phyloP scores from a whole-genome alignment of 2,888 invertebrate species.

The Coelinius sp. region DNA sequence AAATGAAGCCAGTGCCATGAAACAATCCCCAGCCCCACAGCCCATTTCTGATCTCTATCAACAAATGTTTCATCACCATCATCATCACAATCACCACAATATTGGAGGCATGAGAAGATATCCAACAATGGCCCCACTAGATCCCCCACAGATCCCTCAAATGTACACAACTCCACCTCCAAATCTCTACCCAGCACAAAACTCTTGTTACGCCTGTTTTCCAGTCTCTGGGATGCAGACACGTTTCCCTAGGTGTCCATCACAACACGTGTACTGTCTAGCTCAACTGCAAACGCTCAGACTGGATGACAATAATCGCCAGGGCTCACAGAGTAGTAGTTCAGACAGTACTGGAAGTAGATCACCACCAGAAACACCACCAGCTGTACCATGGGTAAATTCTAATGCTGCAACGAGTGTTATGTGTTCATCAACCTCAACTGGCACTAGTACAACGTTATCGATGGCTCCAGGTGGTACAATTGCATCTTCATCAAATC shows the following conservation, averaged over 20 bases:
- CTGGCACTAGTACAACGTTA: slow-evolving; percentile 52
- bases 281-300: slow-evolving; percentile 72
- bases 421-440: slow-evolving; percentile 69
- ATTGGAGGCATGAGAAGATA: slow-evolving; percentile 63
- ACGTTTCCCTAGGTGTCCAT: slow-evolving; percentile 66
- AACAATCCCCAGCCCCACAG: slow-evolving; percentile 53
- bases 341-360: slow-evolving; percentile 73
- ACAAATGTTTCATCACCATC: slow-evolving; percentile 18
- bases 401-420: slow-evolving; percentile 41
- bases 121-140: slow-evolving; percentile 57
- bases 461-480: slow-evolving; percentile 47
- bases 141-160: slow-evolving; percentile 59
- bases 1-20: not conserved
- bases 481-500: slow-evolving; percentile 52
- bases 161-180: slow-evolving; percentile 66
- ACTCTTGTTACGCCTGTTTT: slow-evolving; percentile 66
- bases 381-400: slow-evolving; percentile 70
- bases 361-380: slow-evolving; percentile 75
- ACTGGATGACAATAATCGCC: slow-evolving; percentile 71
- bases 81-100: slow-evolving; percentile 28
- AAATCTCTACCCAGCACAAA: slow-evolving; percentile 62
- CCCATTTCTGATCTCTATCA: not conserved
- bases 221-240: slow-evolving; percentile 63
- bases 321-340: slow-evolving; percentile 73
- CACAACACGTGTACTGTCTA: slow-evolving; percentile 68